Evolutionary conservation across 2,888 invertebrate species (phyloP), one percentile per base, ranked within the genome.

Genomic region (Perizoma affinitatum): DNA sequence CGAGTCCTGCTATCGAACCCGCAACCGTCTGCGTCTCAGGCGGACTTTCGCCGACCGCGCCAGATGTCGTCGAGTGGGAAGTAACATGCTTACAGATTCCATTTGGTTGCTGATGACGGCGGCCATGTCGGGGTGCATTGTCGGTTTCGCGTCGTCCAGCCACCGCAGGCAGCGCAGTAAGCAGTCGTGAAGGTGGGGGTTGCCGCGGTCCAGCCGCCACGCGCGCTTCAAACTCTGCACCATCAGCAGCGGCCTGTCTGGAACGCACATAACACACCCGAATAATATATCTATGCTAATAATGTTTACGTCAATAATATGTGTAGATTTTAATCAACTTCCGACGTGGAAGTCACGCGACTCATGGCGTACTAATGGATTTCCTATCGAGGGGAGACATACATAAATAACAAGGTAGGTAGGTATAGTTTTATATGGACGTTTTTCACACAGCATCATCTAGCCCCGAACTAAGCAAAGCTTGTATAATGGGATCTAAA

Each of bases 221-320:
- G 98, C 98, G 59, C 98, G 95, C 84, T 97, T 98, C 83, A 99
- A 94, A 73, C 98, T 98, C 90, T 98, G 98, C 76, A 99, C 94
- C 98, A 99, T 99, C 73, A 99, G 93, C 63, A 99, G 93, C 53
- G 97, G 95, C 90, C 97, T 98, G 77, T 95, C 97, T 97, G 93
- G 4, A 90, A 90, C 51, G 55, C 49, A 51, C 2, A 43, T 44
- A 8, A 22, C 8, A 4, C 5, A n/a, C n/a, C n/a, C n/a, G n/a
- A n/a, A n/a, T n/a, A n/a, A n/a, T n/a, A n/a, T n/a, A n/a, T n/a
- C n/a, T n/a, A n/a, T n/a, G n/a, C n/a, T n/a, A n/a, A n/a, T n/a
- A n/a, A n/a, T n/a, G n/a, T n/a, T n/a, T n/a, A n/a, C n/a, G n/a
- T n/a, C n/a, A n/a, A 53, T 54, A 51, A 52, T 55, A 61, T 46